Evolutionary conservation across 2,113 vertebrate species (phyloP).

Genomic region (Ochotona curzoniae): DNA sequence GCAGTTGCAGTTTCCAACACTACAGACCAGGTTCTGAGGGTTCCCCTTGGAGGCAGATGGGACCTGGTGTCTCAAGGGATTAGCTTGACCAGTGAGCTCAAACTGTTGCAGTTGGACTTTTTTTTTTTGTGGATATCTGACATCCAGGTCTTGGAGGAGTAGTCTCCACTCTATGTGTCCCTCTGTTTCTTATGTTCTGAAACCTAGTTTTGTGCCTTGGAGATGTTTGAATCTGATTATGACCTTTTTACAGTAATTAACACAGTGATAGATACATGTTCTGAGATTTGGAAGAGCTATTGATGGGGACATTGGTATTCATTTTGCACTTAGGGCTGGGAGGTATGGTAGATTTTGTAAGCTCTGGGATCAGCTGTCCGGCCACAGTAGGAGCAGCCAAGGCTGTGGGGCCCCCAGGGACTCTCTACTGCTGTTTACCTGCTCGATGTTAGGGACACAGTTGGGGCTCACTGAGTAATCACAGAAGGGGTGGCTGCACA

Average conservation of each 20-base stretch:
- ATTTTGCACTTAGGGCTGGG: neutral
- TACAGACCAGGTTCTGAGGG: neutral
- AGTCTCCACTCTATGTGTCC: neutral
- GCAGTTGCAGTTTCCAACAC: neutral
- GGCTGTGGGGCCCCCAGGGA: neutral
- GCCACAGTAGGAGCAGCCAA: neutral
- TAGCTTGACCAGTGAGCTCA: neutral
- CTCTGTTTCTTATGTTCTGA: neutral
- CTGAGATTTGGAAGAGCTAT: neutral
- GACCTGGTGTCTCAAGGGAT: neutral
- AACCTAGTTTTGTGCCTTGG: neutral
- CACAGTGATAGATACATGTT: neutral
- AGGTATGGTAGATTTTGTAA: neutral
- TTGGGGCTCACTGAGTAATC: neutral
- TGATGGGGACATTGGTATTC: neutral
- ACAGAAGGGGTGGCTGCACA: too few relatives aligned
- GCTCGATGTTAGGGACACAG: neutral
- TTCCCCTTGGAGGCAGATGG: neutral
- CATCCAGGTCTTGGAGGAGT: neutral
- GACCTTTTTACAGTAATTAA: neutral
- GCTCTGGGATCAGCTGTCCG: neutral
- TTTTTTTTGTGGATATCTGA: neutral
- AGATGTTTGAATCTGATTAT: slow-evolving; percentile 8
- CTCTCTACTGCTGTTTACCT: neutral
- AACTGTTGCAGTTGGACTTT: neutral